Conservation (phyloP, 2,797 vertebrate species). For the Schizothorax lantsangensis region DNA sequence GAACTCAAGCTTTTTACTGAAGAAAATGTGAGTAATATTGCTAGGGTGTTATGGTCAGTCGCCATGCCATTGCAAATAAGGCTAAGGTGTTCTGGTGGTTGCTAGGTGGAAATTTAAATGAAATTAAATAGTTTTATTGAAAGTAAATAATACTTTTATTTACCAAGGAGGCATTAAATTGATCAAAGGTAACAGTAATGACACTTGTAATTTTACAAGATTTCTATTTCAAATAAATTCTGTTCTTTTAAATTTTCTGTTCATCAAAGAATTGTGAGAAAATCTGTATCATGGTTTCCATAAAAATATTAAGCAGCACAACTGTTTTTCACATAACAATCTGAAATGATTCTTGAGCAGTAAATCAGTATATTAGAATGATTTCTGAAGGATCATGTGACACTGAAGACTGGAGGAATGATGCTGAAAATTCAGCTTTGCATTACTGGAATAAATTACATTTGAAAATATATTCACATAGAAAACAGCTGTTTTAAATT, state of each 20-base stretch:
- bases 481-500: not conserved
- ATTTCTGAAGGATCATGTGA: not conserved
- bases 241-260: no score
- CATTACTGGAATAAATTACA: not conserved
- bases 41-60: not conserved
- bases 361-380: not conserved
- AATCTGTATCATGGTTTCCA: no score
- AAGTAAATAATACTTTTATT: not conserved
- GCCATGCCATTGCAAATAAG: not conserved
- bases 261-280: no score
- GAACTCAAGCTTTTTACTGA: not conserved
- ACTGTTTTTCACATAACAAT: no score
- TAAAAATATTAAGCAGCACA: no score
- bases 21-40: not conserved
- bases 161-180: not conserved
- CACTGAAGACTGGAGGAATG: not conserved
- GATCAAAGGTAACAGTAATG: not conserved
- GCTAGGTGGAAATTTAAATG: not conserved
- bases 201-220: no score
- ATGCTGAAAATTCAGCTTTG: not conserved
- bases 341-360: not conserved
- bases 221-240: no score
- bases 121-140: not conserved
- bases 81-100: not conserved
- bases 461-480: not conserved